Base-by-base conservation (phyloP, 2,797 vertebrate genomes). In the Masticophis lateralis region DNA sequence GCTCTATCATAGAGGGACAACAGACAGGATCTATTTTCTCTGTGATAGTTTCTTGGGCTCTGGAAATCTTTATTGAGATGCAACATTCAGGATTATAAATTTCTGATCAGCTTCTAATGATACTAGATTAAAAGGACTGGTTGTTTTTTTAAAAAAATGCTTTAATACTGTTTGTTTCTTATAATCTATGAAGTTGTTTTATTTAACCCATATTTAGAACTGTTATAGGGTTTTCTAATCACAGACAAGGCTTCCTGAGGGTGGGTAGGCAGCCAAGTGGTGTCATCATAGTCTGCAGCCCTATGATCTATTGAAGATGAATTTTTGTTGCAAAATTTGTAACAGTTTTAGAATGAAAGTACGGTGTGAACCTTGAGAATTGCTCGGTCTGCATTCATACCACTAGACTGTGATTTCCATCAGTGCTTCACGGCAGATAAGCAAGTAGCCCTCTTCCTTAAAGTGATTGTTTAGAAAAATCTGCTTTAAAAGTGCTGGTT, bases 311-410 rank as follows among this genome's bases (percentile, higher is more conserved):
- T 47, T 5, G 9, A 83, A 83, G 37, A 25, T 83, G 43, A 20
- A 83, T 83, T 83, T 83, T 83, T 47, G 43, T 25, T 83, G 79
- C 43, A 83, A 51, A 47, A 83, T 83, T 83, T 83, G 20, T 83
- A 83, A 83, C 94, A 93, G 86, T 95, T 95, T 91, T 20, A 95
- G 53, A 53, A 0, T 55, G 91, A 93, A 95, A 95, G 94, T 91
- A 94, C 55, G 90, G 92, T 12, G 79, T 83, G 37, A 88, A 94
- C 86, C 61, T 95, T 92, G 87, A 55, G 28, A 74, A 90, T 14
- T 86, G 12, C n/a, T 88, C 2, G n/a, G 8, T 61, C 32, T 55
- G 59, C 27, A 32, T 87, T 63, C 43, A 87, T 95, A 0, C 79
- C 88, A 61, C 55, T 86, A 79, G 37, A n/a, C 14, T 43, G 16